Conservation (phyloP, 2,797 vertebrate genomes). For the Emydoidea blandingii region DNA sequence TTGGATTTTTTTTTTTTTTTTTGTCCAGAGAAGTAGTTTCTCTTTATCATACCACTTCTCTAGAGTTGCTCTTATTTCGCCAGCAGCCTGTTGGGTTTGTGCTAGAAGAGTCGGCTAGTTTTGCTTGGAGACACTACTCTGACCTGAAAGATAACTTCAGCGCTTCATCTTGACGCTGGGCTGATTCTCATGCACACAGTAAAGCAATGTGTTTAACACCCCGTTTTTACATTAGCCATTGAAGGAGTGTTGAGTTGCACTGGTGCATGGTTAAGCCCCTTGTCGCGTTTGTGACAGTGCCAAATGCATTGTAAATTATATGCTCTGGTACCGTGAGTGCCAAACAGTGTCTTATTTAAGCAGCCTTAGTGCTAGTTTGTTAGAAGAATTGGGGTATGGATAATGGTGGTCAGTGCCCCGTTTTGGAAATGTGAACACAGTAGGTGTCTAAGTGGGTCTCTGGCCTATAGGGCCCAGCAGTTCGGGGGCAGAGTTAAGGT, state of each 20-base stretch:
- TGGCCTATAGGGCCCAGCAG: neutral
- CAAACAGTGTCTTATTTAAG: neutral
- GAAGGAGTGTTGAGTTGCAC: neutral
- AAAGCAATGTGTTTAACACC: neutral
- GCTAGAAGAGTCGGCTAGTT: neutral
- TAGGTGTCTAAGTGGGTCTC: neutral
- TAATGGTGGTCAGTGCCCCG: neutral
- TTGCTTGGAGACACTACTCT: neutral
- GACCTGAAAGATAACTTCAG: neutral
- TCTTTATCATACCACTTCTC: slow-evolving; percentile 9
- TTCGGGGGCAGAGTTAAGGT: neutral
- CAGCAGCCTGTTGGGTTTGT: neutral
- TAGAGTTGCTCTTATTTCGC: neutral
- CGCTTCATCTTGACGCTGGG: neutral
- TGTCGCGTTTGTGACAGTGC: neutral
- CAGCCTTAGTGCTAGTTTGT: neutral
- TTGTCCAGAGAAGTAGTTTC: neutral
- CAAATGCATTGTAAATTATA: neutral
- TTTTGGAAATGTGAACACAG: neutral
- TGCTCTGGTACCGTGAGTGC: neutral
- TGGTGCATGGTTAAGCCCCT: neutral
- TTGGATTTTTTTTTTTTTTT: slow-evolving; percentile 25
- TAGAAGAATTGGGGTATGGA: neutral
- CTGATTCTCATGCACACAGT: neutral
- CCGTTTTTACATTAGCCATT: neutral